Evolutionary conservation across 23 tunicate genomes (phyloP).

Genomic region (Trididemnum clinides): DNA sequence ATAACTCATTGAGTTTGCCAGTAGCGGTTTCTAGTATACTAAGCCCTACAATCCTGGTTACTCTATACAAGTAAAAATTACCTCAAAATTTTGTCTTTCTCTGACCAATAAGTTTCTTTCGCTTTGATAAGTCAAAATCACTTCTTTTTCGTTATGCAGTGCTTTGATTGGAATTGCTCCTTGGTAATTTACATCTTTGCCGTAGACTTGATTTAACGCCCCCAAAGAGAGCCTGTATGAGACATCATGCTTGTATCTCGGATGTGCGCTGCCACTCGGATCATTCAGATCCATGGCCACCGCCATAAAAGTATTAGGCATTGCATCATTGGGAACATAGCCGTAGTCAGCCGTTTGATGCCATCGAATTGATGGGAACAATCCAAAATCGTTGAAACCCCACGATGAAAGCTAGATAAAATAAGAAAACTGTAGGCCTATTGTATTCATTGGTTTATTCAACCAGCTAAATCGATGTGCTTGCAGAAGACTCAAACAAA

Average conservation of each 20-base stretch:
- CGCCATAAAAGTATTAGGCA: conserved; percentile 86
- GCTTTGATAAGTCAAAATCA: conserved; percentile 51
- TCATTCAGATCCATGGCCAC: conserved; percentile 84
- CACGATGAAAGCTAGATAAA: conserved; percentile 25
- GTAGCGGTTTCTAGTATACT: no score
- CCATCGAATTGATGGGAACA: conserved; percentile 58
- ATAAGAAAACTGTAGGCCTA: no score
- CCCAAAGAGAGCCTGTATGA: conserved; percentile 52
- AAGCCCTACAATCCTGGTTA: no score
- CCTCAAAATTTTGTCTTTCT: conserved; percentile 67
- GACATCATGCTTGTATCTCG: conserved; percentile 81
- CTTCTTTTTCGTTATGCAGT: neutral
- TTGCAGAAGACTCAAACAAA: no score
- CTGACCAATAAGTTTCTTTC: conserved; percentile 25
- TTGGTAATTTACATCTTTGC: conserved; percentile 23
- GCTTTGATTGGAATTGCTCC: conserved; percentile 61
- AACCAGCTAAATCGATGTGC: no score
- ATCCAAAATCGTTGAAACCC: neutral
- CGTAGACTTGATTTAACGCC: conserved; percentile 41
- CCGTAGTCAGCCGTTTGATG: conserved; percentile 90
- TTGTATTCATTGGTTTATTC: no score
- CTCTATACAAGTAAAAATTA: no score
- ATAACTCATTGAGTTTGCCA: no score
- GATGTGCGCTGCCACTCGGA: conserved; percentile 61
- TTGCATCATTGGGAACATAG: conserved; percentile 64